Base-by-base conservation (phyloP, 1,140 invertebrate genomes). In the Vanessa tameamea region DNA sequence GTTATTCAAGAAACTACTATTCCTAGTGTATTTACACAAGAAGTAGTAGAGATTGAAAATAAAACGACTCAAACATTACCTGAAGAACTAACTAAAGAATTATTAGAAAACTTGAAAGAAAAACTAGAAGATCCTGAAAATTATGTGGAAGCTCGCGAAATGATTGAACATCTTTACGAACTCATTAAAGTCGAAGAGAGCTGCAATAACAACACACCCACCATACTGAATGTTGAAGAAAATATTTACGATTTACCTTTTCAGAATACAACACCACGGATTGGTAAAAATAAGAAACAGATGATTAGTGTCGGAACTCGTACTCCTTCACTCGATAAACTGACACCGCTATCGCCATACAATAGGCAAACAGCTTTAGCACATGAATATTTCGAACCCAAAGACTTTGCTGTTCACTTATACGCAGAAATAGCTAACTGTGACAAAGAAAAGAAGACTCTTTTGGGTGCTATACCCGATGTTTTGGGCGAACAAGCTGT, bases 111-210 rank as follows among this genome's bases (percentile, higher is more conserved):
- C 68, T 90, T 97, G 3, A 93, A 95, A 67, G 95, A 96, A 67
- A 95, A 95, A 78, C 84, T 97, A 3, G 95, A 96, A 72, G 95
- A 96, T 83, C 96, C 96, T 0, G 94, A 95, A 57, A 95, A 95
- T 69, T 96, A 96, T 77, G 94, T 95, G 55, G 95, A 96, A 80
- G 96, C 96, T 2, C 93, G 95, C 26, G 95, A 96, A 87, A 96
- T 96, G 93, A 97, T 97, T 65, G 96, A 97, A 81, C 95, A 96
- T 74, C 87, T 97, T 3, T 97, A 97, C 78, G 96, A 96, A 85
- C 92, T 96, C 31, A 96, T 96, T 61, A 96, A 96, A 81, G 94
- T 96, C 1, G 95, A 96, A 81, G 95, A 96, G 75, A 95, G 93
- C 51, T 95, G 95, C 77, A 95, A 95, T 78, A 94, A 94, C 47